Percentiles rank a stretch among this genome's conserved stretches.
These are phyloP conservation scores for Flexamia atlantica DNA, from an alignment of 2,888 invertebrate species.

Conservation along the genomic window DNA sequence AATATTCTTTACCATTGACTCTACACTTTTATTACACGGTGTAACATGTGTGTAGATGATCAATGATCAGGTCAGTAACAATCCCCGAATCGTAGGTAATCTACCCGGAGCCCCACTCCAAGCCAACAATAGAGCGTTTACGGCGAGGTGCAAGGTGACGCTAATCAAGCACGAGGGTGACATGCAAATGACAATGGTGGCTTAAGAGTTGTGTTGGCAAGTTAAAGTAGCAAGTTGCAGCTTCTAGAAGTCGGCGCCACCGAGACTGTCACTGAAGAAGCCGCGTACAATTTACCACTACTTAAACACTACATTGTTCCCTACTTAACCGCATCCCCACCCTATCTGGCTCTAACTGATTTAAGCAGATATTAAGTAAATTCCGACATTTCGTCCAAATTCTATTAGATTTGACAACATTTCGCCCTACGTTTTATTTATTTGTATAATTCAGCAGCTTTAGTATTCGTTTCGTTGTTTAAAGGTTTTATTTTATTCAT, in stretches of 20 bases:
- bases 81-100: too few relatives aligned
- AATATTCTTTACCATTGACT: too few relatives aligned
- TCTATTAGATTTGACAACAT: not conserved
- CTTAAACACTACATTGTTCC: constrained; percentile 47
- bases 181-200: constrained; percentile 39
- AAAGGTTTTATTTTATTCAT: too few relatives aligned
- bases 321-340: constrained; percentile 23
- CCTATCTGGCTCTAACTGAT: not conserved
- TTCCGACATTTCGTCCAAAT: not conserved
- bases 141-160: not conserved
- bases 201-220: constrained; percentile 35
- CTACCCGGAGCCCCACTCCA: not conserved
- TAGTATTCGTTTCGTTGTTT: too few relatives aligned
- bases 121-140: not conserved
- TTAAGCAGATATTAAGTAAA: constrained; percentile 11
- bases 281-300: constrained; percentile 30
- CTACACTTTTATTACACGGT: too few relatives aligned
- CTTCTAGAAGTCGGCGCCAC: not conserved
- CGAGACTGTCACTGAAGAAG: constrained; percentile 16
- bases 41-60: too few relatives aligned
- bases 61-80: too few relatives aligned
- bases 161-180: constrained; percentile 13
- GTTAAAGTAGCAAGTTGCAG: constrained; percentile 34
- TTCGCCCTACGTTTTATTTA: not conserved
- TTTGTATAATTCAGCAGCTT: too few relatives aligned